A percentile compares a stretch with the other conserved stretches of the same genome.
These are phyloP conservation scores for Sebastes flavidus DNA, from an alignment of 2,797 vertebrate genomes.

Conservation along the genomic window DNA sequence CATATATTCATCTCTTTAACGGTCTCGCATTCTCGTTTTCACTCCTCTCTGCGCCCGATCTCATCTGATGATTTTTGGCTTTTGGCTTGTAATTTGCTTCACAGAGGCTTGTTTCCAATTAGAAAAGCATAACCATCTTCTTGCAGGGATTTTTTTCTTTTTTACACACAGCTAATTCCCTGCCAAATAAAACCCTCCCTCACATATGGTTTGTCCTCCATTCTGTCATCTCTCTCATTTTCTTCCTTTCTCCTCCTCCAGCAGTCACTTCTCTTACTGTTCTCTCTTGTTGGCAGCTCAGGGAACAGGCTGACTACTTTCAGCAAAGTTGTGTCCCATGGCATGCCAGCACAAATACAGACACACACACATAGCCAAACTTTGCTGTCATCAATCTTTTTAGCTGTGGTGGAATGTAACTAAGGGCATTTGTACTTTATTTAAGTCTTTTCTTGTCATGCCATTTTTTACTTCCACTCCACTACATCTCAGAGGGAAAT, in stretches of 20 bases:
- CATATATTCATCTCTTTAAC: constrained; percentile 44
- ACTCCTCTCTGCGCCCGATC: neutral
- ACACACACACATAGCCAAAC: neutral
- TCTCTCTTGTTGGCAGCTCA: constrained; percentile 37
- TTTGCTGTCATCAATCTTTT: constrained; percentile 22
- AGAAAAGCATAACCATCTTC: constrained; percentile 15
- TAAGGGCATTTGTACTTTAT: too few species aligned
- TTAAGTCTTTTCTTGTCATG: too few species aligned
- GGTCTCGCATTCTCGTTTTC: constrained; percentile 22
- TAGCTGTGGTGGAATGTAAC: neutral
- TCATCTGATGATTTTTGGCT: constrained; percentile 48
- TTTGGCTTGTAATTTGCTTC: constrained; percentile 44
- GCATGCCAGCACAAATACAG: neutral
- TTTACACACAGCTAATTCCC: neutral
- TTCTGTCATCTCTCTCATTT: constrained; percentile 27
- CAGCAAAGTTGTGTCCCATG: constrained; percentile 23
- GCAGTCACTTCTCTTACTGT: constrained; percentile 20
- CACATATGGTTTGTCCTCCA: constrained; percentile 1
- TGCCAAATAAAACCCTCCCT: neutral
- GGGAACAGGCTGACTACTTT: constrained; percentile 30
- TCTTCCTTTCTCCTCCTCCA: neutral
- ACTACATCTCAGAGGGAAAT: too few species aligned
- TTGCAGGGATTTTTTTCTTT: neutral
- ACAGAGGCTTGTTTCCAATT: constrained; percentile 54
- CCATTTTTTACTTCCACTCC: too few species aligned